Evolutionary conservation across 2,888 invertebrate species (phyloP), one percentile per base, ranked within the genome.

Genomic region (Chrysodeixis includens): DNA sequence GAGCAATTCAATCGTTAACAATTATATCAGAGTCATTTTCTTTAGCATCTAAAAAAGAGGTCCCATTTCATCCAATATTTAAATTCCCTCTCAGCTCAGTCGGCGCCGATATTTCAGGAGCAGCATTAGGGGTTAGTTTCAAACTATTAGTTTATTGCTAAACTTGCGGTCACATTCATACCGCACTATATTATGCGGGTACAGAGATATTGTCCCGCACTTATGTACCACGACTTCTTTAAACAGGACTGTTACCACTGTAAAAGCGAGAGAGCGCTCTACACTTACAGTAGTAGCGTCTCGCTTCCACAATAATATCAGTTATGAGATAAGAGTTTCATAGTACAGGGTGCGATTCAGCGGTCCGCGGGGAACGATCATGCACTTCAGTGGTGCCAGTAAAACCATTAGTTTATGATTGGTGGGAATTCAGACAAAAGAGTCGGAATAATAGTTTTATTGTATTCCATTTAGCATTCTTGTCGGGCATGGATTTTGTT

Each of bases 131-230:
- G 40, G 40, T n/a, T n/a, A 40, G 40, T 40, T 40, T 40, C 40
- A 40, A n/a, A 49, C 18, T 49, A 49, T 49, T 49, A 49, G 46
- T 46, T 46, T 46, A 46, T 46, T 10, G 46, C 18, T 46, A 18
- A 18, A 46, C 46, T 46, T 46, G 46, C 18, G 18, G 46, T 46
- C 46, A 46, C 46, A 46, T 46, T 46, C 46, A 46, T 18, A 18
- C 40, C n/a, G n/a, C 40, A 40, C 40, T 40, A 40, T 40, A n/a
- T 40, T 40, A 40, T n/a, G 35, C 14, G 35, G 35, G 26, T 26
- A 26, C 26, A 26, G 26, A 26, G 14, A 35, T 35, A 35, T n/a
- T 40, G 6, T n/a, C 35, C 35, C 35, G 10, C 35, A 6, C n/a
- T n/a, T n/a, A n/a, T n/a, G n/a, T 35, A 35, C 35, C 9, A 35